Evolutionary conservation across 2,113 vertebrate species (phyloP), one percentile per base, ranked within the genome.

Genomic region (Cephalopholis sonnerati): DNA sequence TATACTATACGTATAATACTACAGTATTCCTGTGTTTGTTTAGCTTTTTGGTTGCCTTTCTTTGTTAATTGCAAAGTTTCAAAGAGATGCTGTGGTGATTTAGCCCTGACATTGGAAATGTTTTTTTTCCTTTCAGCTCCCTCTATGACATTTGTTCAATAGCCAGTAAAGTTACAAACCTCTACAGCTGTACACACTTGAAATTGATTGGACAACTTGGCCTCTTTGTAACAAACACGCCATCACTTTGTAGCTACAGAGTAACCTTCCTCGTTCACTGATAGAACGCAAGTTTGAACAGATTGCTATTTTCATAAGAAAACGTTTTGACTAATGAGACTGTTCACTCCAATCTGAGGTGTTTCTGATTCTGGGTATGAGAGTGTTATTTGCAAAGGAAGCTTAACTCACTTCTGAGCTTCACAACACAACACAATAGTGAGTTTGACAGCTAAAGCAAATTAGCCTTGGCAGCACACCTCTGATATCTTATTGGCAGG

Each of bases 401-500:
- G 84, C 91, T 91, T 84, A 87, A 84, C 86, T 91, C 77, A 77
- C 73, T 80, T 63, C 84, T 71, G 72, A 82, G 88, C 87, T 85
- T 46, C 58, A 64, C 81, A 77, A 46, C 79, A 6, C 29, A 78
- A 78, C 87, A 89, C 86, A 87, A 83, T 86, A 85, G 71, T 79
- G 82, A 85, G 70, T 87, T 88, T 93, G 91, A 92, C 91, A 92
- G 89, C 89, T 84, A 82, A 88, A 92, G 80, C 86, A 91, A 93
- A 93, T 93, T 87, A 94, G 89, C 87, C 78, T 84, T 91, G 89
- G 90, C 91, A 89, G 79, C 78, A 41, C 85, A 87, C 82, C 89
- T 91, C 85, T 91, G 92, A 90, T 91, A 85, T 91, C 87, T 83
- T 90, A 93, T 92, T 92, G 93, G 88, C 90, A 91, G 86, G 71